Evolutionary conservation across 2,797 vertebrate species (phyloP), one percentile per base, ranked within the genome.

Genomic region (Rallus crepitans): DNA sequence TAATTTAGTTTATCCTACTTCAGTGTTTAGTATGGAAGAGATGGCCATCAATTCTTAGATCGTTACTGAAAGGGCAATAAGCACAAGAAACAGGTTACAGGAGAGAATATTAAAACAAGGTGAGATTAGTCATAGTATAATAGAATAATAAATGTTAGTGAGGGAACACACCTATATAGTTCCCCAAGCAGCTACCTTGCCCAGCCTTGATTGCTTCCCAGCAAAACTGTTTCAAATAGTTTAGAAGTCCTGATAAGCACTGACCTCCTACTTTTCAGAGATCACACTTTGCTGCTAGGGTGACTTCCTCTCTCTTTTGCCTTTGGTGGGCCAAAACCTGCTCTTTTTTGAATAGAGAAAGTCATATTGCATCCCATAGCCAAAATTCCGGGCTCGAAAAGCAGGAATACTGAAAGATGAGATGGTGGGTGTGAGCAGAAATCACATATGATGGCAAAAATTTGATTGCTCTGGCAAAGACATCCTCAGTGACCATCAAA

Each of bases 51-150:
- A 42, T 73, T 89, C 88, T 64, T 70, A 89, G 39, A 72, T 77
- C 35, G 78, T 94, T 94, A 84, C 39, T 90, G 85, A 87, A 82
- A 95, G 82, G 73, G 48, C 66, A 94, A 8, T 68, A 82, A 79
- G 39, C 72, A 72, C 60, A 47, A 55, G 64, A 68, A 93, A 77
- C 35, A 93, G 73, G 77, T 91, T 93, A 77, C 64, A 84, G 50
- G 28, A 83, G 37, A 70, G 30, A 88, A 70, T 76, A 91, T 66
- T 82, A 80, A 61, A 93, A 25, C 45, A 90, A 79, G 64, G 68
- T 86, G 48, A 94, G 66, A 70, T 94, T 70, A 94, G 55, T 93
- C 91, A 93, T 11, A 7, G n/a, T 18, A 27, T 60, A 94, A 84
- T 25, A 77, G 85, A 93, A 94, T 84, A 39, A 64, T 0, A 66